Percentiles rank a stretch among this genome's conserved stretches.
Evolutionary conservation across 1,140 invertebrate genomes (phyloP).

Genomic region (Helicoverpa armigera): DNA sequence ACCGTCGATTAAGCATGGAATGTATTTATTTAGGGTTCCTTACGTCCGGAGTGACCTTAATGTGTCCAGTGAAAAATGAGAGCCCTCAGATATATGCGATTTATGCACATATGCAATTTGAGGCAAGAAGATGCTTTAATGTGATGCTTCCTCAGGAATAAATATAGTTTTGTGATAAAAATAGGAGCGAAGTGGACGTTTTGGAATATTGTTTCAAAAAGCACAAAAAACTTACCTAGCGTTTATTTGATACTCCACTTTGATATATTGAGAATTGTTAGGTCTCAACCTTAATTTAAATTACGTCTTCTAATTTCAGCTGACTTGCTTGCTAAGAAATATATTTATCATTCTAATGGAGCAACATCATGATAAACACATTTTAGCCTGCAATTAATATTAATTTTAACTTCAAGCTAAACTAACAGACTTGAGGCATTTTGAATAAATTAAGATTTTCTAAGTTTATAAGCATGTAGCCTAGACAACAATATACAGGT

Average conservation of each 20-base stretch:
- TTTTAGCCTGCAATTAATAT: conserved; percentile 25
- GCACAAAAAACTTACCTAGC: too few relatives aligned
- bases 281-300: too few relatives aligned
- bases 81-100: conserved; percentile 54
- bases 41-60: conserved; percentile 56
- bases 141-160: neutral
- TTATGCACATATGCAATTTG: conserved; percentile 52
- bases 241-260: neutral
- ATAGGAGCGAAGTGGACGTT: neutral
- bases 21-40: conserved; percentile 76
- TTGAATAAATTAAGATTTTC: neutral
- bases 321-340: neutral
- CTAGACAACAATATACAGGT: neutral
- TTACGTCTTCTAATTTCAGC: too few relatives aligned
- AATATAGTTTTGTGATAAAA: neutral
- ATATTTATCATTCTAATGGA: neutral
- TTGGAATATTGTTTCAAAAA: neutral
- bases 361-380: neutral
- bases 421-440: neutral
- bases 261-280: too few relatives aligned
- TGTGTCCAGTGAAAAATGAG: conserved; percentile 54
- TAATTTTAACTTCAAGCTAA: conserved; percentile 6
- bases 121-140: conserved; percentile 16
- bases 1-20: conserved; percentile 76
- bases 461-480: neutral